A percentile compares a stretch with the other conserved stretches of the same genome.
Evolutionary conservation across 2,797 vertebrate genomes (phyloP).

Genomic region (Hozukius guyotensis): DNA sequence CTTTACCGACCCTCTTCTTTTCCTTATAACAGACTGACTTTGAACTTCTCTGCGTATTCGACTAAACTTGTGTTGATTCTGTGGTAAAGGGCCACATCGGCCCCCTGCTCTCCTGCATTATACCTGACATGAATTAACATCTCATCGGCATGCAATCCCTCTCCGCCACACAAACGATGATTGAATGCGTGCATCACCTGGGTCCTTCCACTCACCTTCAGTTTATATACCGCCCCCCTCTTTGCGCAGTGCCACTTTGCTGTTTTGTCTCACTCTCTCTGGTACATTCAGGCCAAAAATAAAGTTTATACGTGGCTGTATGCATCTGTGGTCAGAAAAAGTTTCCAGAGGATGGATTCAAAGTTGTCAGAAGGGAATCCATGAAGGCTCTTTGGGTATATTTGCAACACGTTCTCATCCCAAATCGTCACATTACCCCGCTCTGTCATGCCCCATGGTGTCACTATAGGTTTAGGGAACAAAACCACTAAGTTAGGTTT

Average conservation of each 20-base stretch:
- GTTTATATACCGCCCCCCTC: background rate
- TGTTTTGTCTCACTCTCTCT: background rate
- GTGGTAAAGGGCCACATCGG: background rate
- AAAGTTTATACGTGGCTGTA: background rate
- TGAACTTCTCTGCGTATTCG: background rate
- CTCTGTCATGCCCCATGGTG: background rate
- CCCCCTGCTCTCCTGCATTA: background rate
- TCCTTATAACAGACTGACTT: background rate
- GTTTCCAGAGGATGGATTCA: background rate
- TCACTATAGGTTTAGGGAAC: background rate
- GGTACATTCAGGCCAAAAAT: constrained; percentile 18
- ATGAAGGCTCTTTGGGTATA: background rate
- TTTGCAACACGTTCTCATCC: background rate
- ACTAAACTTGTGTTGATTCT: constrained; percentile 5
- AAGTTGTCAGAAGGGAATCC: background rate
- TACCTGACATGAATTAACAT: constrained; percentile 39
- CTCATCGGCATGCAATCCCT: constrained; percentile 43
- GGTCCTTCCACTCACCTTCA: constrained; percentile 32
- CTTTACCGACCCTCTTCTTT: background rate
- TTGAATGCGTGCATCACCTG: background rate
- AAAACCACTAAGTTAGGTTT: no score
- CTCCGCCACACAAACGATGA: constrained; percentile 10
- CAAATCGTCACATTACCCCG: no score
- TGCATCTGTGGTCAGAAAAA: background rate
- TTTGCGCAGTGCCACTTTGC: background rate